Evolutionary conservation across 1,140 invertebrate species (phyloP).

Genomic region (Platyscapa corneri): DNA sequence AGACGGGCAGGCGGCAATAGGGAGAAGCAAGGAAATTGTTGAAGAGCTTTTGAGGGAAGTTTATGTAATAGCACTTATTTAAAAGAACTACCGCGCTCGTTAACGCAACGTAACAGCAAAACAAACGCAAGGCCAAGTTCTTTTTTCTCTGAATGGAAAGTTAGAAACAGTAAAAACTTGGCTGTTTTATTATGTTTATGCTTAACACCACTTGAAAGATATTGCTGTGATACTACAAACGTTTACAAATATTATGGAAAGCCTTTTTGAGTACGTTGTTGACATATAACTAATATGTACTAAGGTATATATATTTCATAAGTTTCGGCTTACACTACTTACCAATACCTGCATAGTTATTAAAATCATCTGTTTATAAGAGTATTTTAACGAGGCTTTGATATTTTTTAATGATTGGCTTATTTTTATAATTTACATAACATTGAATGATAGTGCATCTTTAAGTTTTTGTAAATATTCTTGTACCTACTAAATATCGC

Average conservation of each 20-base stretch:
- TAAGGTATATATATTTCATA: no score
- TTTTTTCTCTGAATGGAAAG: background rate
- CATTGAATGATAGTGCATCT: no score
- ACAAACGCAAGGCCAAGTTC: background rate
- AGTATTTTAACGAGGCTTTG: no score
- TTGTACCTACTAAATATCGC: no score
- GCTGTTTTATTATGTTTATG: background rate
- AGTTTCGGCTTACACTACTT: no score
- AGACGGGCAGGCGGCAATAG: background rate
- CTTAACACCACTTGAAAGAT: background rate
- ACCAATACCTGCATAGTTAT: no score
- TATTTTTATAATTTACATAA: no score
- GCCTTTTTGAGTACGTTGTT: background rate
- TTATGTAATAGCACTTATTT: conserved; percentile 38
- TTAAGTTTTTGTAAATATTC: no score
- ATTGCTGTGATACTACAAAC: conserved; percentile 25
- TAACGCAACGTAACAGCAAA: background rate
- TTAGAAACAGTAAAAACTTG: background rate
- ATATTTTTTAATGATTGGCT: no score
- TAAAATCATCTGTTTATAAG: no score
- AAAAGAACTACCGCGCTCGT: background rate
- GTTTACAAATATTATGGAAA: no score
- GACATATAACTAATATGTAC: background rate
- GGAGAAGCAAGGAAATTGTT: background rate
- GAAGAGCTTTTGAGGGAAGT: conserved; percentile 25